A percentile compares a stretch with the other conserved stretches of the same genome.
Conservation (phyloP, 2,888 invertebrate genomes). For the Parochlus steinenii region DNA sequence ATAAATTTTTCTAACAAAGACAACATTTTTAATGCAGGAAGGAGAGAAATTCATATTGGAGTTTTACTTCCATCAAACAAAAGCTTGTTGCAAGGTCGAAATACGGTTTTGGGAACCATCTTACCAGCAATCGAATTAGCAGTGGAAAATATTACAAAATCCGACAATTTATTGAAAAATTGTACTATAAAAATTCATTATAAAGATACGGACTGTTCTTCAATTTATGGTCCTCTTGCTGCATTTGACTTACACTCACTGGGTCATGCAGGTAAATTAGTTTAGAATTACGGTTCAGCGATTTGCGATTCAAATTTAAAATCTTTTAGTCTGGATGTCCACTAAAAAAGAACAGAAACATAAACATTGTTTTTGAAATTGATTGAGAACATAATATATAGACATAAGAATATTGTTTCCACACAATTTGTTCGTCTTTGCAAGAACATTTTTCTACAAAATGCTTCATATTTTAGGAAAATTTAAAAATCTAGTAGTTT, state of each 20-base stretch:
- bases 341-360: too few relatives aligned
- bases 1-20: neutral
- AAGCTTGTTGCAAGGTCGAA: neutral
- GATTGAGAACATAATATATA: too few relatives aligned
- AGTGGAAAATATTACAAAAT: constrained; percentile 40
- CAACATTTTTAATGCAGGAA: too few relatives aligned
- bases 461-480: too few relatives aligned
- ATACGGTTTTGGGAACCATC: constrained; percentile 23
- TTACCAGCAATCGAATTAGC: constrained; percentile 56
- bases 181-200: constrained; percentile 51
- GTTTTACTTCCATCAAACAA: constrained; percentile 22
- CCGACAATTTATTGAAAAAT: constrained; percentile 44
- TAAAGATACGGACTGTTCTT: constrained; percentile 59
- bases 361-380: too few relatives aligned
- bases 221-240: constrained; percentile 56
- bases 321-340: too few relatives aligned
- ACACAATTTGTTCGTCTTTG: too few relatives aligned
- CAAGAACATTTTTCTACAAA: too few relatives aligned
- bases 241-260: constrained; percentile 61
- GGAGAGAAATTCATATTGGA: constrained; percentile 17
- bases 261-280: constrained; percentile 40
- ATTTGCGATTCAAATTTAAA: too few relatives aligned
- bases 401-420: too few relatives aligned
- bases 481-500: too few relatives aligned
- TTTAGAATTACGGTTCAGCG: too few relatives aligned